These are phyloP conservation scores for Spermophilus dauricus DNA, from an alignment of 2,113 vertebrate genomes.

Conservation along the genomic window DNA sequence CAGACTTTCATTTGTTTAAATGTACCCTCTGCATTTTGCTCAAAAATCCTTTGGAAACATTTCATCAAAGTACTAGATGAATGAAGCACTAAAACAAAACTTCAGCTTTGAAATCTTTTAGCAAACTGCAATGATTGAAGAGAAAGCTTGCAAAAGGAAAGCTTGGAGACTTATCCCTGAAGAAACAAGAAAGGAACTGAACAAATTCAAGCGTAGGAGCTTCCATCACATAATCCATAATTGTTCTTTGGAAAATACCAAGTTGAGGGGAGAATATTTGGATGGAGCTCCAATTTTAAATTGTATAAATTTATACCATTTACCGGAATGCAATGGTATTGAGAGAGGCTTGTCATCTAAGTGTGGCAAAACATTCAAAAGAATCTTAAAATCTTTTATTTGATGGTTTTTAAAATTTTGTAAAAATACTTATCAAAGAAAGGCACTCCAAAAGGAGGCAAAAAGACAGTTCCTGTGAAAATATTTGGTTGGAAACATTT, in stretches of 20 bases:
- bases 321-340: not conserved
- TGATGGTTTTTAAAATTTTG: not conserved
- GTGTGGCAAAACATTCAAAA: not conserved
- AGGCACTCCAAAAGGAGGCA: not conserved
- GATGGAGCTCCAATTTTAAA: not conserved
- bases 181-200: not conserved
- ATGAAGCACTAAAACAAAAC: not conserved
- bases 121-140: not conserved
- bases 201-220: not conserved
- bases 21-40: not conserved
- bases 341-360: not conserved
- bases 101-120: not conserved
- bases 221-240: fast-evolving
- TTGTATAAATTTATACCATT: not conserved
- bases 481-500: not conserved
- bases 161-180: not conserved
- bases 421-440: not conserved
- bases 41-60: not conserved
- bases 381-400: not conserved
- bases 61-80: not conserved
- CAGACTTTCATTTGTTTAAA: not conserved
- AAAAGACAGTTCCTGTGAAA: not conserved
- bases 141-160: not conserved
- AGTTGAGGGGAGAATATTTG: not conserved
- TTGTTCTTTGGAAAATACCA: not conserved